phyloP scores from a whole-genome alignment of 2,888 invertebrate genomes.

The Lomographa bimaculata region DNA sequence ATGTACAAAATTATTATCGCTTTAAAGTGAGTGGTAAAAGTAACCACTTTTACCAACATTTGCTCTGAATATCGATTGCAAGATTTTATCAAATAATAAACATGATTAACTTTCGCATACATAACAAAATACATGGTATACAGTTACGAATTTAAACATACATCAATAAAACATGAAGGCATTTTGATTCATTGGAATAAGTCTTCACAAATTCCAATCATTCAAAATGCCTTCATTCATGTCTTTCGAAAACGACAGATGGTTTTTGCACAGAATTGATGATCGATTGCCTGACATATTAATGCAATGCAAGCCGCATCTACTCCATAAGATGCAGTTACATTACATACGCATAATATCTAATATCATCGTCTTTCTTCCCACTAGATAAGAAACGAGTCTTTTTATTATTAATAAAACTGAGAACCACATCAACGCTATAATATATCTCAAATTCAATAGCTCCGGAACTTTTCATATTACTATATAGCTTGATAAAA shows the following conservation, averaged over 20 bases:
- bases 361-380: too few species aligned
- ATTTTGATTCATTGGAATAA: constrained; percentile 17
- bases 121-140: constrained; percentile 15
- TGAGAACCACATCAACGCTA: too few species aligned
- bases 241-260: constrained; percentile 15
- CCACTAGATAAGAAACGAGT: too few species aligned
- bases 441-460: too few species aligned
- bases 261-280: constrained; percentile 21
- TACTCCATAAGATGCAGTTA: too few species aligned
- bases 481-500: too few species aligned
- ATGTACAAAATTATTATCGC: neutral
- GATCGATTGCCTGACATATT: constrained; percentile 21
- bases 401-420: too few species aligned
- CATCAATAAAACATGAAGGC: constrained; percentile 30
- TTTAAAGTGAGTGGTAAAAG: constrained; percentile 2
- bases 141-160: constrained; percentile 2
- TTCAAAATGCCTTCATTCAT: too few species aligned
- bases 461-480: too few species aligned
- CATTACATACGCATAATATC: too few species aligned
- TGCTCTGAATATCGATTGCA: constrained; percentile 2
- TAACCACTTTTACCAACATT: too few species aligned
- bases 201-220: too few species aligned
- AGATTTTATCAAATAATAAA: constrained; percentile 1
- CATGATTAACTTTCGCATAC: constrained; percentile 6
- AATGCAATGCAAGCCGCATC: constrained; percentile 22